Evolutionary conservation across 2,113 vertebrate genomes (phyloP).

Genomic region (Pteropus alecto): DNA sequence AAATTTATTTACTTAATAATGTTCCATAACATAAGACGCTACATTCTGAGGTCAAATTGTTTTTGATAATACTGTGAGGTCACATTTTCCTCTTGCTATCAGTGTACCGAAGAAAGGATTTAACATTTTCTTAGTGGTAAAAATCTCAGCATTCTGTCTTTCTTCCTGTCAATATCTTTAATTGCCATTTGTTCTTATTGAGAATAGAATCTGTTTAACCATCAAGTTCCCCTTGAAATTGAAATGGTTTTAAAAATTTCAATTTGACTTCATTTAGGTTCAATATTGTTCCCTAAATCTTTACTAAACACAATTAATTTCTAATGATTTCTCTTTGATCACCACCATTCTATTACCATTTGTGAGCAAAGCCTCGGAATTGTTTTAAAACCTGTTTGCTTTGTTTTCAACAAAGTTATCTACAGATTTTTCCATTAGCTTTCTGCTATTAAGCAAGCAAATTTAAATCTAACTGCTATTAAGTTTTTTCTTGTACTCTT

Average conservation of each 20-base stretch:
- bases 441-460: background rate
- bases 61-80: conserved; percentile 1
- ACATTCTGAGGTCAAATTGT: conserved; percentile 5
- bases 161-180: background rate
- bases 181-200: background rate
- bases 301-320: background rate
- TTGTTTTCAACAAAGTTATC: conserved; percentile 25
- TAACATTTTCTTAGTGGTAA: background rate
- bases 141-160: background rate
- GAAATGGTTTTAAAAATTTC: background rate
- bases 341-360: background rate
- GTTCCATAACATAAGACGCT: background rate
- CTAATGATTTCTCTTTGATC: background rate
- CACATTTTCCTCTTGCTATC: background rate
- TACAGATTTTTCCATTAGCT: background rate
- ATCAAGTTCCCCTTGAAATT: background rate
- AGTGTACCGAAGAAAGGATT: background rate
- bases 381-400: background rate
- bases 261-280: background rate
- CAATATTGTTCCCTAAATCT: background rate
- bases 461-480: conserved; percentile 13
- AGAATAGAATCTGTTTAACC: conserved; percentile 5
- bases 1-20: conserved; percentile 29
- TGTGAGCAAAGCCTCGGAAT: background rate
- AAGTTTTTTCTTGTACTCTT: background rate